Evolutionary conservation across 1,140 invertebrate species (phyloP).

Genomic region (Drosophila ercepeae): DNA sequence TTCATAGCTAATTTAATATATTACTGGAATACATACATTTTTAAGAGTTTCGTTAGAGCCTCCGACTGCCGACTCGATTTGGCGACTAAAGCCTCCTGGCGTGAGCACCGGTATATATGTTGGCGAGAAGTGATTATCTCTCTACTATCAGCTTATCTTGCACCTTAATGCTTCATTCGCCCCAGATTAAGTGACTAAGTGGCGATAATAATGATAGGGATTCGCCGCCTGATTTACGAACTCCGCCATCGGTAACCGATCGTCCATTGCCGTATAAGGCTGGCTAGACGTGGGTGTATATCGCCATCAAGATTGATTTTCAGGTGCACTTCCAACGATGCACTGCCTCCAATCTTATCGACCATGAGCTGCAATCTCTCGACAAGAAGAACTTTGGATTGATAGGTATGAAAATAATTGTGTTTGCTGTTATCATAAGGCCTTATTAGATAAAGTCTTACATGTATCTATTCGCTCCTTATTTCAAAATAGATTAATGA

Average conservation of each 20-base stretch:
- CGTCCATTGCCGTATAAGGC: neutral
- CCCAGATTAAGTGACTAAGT: conserved; percentile 68
- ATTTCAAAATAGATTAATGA: too few species aligned
- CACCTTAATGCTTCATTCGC: conserved; percentile 66
- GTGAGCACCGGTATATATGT: conserved; percentile 51
- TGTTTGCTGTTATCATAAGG: neutral
- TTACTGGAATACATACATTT: conserved; percentile 24
- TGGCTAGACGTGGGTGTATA: conserved; percentile 18
- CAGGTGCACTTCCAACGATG: conserved; percentile 13
- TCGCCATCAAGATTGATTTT: conserved; percentile 2
- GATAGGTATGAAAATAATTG: neutral
- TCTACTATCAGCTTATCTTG: conserved; percentile 57
- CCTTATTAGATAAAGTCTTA: too few species aligned
- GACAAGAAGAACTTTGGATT: neutral
- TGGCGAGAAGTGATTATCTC: conserved; percentile 4
- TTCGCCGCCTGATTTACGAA: conserved; percentile 57
- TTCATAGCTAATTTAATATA: too few species aligned
- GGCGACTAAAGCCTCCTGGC: conserved; percentile 41
- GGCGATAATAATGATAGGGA: conserved; percentile 54
- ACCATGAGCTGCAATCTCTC: conserved; percentile 19
- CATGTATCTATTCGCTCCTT: too few species aligned
- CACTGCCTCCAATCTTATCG: conserved; percentile 39
- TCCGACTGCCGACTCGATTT: conserved; percentile 34
- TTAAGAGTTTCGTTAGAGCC: conserved; percentile 10
- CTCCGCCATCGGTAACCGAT: conserved; percentile 31